phyloP scores from a whole-genome alignment of 2,797 vertebrate genomes.

The Notamacropus eugenii region DNA sequence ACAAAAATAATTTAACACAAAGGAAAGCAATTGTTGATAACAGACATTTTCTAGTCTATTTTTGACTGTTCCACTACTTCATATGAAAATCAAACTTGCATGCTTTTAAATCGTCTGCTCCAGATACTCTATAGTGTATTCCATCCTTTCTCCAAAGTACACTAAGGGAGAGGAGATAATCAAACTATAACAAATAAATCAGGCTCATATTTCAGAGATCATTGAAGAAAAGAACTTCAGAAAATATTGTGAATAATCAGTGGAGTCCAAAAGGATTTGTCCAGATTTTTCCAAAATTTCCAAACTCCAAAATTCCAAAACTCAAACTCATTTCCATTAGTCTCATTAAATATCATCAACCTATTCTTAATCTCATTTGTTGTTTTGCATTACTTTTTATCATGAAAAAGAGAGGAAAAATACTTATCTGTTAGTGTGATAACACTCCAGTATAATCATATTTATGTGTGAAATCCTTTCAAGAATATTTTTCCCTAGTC shows the following conservation, averaged over 20 bases:
- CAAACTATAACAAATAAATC: constrained; percentile 20
- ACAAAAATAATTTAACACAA: constrained; percentile 27
- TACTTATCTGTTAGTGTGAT: neutral
- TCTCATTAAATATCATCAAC: constrained; percentile 37
- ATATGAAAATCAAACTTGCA: neutral
- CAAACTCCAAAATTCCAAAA: neutral
- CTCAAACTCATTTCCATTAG: constrained; percentile 16
- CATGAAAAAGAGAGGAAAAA: neutral
- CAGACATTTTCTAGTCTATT: constrained; percentile 12
- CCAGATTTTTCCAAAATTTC: neutral
- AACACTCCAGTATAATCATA: neutral
- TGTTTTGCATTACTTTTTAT: neutral
- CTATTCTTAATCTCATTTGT: neutral
- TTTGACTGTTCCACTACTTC: constrained; percentile 25
- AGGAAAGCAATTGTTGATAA: constrained; percentile 25
- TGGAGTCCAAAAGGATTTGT: neutral
- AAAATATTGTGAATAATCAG: neutral
- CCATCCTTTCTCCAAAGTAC: neutral
- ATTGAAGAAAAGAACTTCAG: neutral
- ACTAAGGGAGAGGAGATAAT: neutral
- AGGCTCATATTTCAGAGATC: neutral
- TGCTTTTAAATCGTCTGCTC: constrained; percentile 38
- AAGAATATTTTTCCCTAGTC: neutral
- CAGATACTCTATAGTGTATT: constrained; percentile 24
- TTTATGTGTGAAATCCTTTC: neutral